Evolutionary conservation across 2,888 invertebrate species (phyloP).

Genomic region (Pristionchus mayeri): DNA sequence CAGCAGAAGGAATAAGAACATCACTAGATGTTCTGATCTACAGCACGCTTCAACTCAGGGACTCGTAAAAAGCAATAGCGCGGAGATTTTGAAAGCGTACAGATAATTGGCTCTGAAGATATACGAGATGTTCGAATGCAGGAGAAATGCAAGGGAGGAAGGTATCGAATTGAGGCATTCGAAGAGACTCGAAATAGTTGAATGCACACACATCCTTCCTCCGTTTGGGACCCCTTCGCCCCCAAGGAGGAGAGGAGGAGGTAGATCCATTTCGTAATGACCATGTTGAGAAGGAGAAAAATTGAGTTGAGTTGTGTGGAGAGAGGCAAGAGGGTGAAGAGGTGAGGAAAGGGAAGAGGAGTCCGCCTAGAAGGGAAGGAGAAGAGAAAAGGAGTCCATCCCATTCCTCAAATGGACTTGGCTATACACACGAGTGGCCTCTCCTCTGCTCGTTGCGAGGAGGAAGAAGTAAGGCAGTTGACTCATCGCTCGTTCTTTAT

Average conservation of each 20-base stretch:
- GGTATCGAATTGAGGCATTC: background rate
- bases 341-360: constrained; percentile 44
- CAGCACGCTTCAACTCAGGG: background rate
- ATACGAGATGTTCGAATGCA: background rate
- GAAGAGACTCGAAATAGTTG: background rate
- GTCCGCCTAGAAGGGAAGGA: background rate
- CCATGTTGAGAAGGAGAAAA: constrained; percentile 47
- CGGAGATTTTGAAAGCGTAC: background rate
- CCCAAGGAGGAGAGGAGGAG: background rate
- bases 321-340: constrained; percentile 40
- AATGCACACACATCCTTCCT: background rate
- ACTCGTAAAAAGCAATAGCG: too few species aligned
- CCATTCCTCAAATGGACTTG: constrained; percentile 46
- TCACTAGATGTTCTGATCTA: constrained; percentile 34
- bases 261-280: constrained; percentile 48
- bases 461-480: background rate
- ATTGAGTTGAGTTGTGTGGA: constrained; percentile 48
- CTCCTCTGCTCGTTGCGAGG: background rate
- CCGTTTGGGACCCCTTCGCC: background rate
- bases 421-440: constrained; percentile 34
- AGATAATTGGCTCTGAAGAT: background rate
- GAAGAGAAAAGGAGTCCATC: constrained; percentile 44
- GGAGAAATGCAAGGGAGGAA: constrained; percentile 11
- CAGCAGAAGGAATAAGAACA: background rate
- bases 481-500: background rate